These are phyloP conservation scores for Peromyscus aztecus DNA, from an alignment of 2,797 vertebrate species.

Conservation along the genomic window DNA sequence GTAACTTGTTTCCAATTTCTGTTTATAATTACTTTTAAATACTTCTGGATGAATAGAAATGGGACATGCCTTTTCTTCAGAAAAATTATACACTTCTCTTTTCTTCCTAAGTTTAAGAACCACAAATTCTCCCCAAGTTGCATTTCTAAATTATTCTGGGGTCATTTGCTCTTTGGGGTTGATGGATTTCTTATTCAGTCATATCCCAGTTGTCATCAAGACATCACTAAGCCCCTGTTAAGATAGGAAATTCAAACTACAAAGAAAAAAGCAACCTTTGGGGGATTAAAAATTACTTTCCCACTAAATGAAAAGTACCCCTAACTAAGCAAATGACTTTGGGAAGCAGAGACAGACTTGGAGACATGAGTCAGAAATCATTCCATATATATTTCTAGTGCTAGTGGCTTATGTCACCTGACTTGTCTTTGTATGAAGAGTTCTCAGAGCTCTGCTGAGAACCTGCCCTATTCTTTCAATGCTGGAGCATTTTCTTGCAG, in stretches of 20 bases:
- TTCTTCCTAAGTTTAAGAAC: neutral
- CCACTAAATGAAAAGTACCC: neutral
- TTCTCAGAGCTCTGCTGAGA: neutral
- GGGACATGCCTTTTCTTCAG: neutral
- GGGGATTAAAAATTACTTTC: neutral
- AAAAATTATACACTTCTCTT: neutral
- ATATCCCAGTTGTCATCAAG: neutral
- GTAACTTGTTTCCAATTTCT: neutral
- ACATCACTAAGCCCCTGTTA: neutral
- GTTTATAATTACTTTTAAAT: neutral
- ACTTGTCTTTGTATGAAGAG: neutral
- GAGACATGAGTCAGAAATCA: slow-evolving; percentile 3
- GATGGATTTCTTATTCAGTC: neutral
- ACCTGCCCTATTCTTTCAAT: neutral
- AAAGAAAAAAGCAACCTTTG: neutral
- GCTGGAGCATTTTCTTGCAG: neutral
- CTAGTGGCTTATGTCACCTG: neutral
- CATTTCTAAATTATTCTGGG: neutral
- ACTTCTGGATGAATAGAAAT: neutral
- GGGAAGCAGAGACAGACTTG: neutral
- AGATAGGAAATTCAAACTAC: neutral
- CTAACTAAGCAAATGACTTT: neutral
- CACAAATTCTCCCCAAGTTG: neutral
- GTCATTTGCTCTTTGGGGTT: neutral
- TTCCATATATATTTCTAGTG: neutral